Evolutionary conservation across 2,797 vertebrate species (phyloP), one percentile per base, ranked within the genome.

Genomic region (Sebastiscus tertius): DNA sequence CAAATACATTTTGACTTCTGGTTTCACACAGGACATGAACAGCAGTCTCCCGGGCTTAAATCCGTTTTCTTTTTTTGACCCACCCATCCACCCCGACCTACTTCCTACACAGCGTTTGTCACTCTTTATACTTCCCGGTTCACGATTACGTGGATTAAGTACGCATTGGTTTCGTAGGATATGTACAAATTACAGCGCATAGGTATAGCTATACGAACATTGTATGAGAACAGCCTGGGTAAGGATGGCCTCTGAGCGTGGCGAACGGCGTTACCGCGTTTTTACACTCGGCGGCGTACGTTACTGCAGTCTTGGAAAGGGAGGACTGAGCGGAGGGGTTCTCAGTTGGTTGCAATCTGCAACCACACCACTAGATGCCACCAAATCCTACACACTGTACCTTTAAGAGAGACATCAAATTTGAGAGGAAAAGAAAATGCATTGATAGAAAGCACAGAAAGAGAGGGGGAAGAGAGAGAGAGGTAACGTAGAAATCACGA

Each of bases 261-360:
- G 16, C 18, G 0, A 49, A 49, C 18, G 7, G 46, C 18, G n/a
- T 54, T 54, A 0, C 2, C 9, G 0, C 49, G 0, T 52, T 52
- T 52, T 52, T 52, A 20, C 20, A 52, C 49, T 52, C 0, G 18
- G 42, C 42, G 6, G 42, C 16, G 0, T 16, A 18, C 46, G 4
- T 54, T 54, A 54, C 20, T 11, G 14, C 49, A 54, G n/a, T 54
- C 49, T 54, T 54, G 49, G 9, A 54, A 54, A 22, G 49, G 20
- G n/a, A n/a, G 49, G 49, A n/a, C 18, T 18, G 46, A 54, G 49
- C 49, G 0, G 2, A 54, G 20, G n/a, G n/a, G 20, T 22, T 0
- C 20, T 54, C 20, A 22, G 20, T 54, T 54, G 49, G 49, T 52
- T 52, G 49, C 49, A 52, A 52, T n/a, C 49, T 52, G 49, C 49